These are phyloP conservation scores for Myotis vivesi DNA, from an alignment of 2,797 vertebrate species.

Conservation along the genomic window DNA sequence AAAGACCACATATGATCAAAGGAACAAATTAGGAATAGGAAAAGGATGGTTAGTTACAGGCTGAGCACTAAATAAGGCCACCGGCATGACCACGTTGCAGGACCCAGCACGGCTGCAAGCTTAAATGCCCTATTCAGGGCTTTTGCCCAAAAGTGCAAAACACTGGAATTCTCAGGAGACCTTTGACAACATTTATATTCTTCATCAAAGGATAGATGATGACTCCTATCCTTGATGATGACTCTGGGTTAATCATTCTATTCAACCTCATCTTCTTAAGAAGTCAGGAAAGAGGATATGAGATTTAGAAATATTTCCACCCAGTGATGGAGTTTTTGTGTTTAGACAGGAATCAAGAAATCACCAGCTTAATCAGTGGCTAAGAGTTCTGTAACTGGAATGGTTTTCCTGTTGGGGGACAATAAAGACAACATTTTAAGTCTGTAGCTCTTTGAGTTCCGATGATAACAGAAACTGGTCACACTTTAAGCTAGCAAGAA, in stretches of 20 bases:
- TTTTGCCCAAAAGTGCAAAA: not conserved
- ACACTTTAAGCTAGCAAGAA: not conserved
- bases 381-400: not conserved
- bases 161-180: not conserved
- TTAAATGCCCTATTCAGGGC: not conserved
- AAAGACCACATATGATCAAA: not conserved
- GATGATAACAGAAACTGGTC: not conserved
- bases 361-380: not conserved
- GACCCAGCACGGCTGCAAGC: not conserved
- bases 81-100: rapidly evolving
- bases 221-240: not conserved
- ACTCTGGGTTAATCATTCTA: not conserved
- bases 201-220: not conserved
- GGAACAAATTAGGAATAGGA: not conserved
- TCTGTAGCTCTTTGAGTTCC: not conserved
- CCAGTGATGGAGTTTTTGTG: not conserved
- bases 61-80: not conserved
- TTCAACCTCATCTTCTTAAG: not conserved
- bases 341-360: not conserved
- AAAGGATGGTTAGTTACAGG: not conserved
- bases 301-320: not conserved
- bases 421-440: not conserved
- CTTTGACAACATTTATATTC: not conserved
- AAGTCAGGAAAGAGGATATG: not conserved
- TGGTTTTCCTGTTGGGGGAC: not conserved